Percentiles rank a stretch among this genome's conserved stretches.
Conservation (phyloP, 2,113 vertebrate species). For the Montifringilla adamsi region DNA sequence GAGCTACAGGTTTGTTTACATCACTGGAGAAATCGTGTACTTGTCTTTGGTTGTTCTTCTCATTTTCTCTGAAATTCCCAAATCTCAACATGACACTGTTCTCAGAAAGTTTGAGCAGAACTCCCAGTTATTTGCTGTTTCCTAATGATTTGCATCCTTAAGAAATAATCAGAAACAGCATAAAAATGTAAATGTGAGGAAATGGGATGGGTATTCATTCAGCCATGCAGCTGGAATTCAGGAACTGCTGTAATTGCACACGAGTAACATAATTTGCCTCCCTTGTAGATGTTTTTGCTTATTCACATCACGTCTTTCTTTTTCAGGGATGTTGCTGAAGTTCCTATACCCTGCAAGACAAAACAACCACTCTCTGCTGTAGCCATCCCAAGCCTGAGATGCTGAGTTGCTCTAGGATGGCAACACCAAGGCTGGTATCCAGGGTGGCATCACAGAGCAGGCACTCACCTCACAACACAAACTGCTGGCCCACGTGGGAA, state of each 20-base stretch:
- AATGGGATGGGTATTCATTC: not conserved
- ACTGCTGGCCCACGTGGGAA: not conserved
- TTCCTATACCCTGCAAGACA: not conserved
- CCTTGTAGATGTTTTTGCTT: not conserved
- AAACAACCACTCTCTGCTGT: not conserved
- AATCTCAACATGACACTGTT: not conserved
- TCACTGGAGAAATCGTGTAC: fast-evolving
- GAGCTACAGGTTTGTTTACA: not conserved
- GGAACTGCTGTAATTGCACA: not conserved
- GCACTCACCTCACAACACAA: not conserved
- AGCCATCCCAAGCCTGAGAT: not conserved
- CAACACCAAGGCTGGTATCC: not conserved
- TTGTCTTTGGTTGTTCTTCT: not conserved
- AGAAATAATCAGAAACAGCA: not conserved
- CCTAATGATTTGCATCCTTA: not conserved
- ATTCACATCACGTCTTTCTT: not conserved
- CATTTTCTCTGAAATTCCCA: not conserved
- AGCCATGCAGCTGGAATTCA: not conserved
- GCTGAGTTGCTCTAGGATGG: not conserved
- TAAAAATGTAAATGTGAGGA: not conserved
- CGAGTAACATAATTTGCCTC: not conserved
- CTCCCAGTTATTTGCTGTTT: not conserved
- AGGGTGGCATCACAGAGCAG: not conserved
- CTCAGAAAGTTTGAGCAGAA: not conserved
- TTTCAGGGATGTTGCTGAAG: not conserved